Evolutionary conservation across 2,797 vertebrate species (phyloP), one percentile per base, ranked within the genome.

Genomic region (Rhinella marina): DNA sequence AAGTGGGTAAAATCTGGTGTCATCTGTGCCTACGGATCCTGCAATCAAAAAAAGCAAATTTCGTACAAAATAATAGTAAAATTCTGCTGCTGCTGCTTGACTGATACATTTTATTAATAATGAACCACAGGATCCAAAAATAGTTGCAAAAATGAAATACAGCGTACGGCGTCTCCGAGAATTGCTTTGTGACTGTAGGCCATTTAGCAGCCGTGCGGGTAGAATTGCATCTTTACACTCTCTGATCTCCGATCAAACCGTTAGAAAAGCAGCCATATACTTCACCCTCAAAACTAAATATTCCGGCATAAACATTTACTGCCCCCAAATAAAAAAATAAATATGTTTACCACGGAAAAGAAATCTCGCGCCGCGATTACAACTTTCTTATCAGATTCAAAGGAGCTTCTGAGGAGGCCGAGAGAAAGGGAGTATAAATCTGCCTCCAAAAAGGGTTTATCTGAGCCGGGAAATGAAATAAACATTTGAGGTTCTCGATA

Each of bases 291-390:
- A 86, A 85, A 82, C 85, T 86, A 89, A 89, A 86, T 89, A 89
- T 89, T 89, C 88, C 16, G 17, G 84, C 88, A 89, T 89, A 89
- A 89, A 89, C 88, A 86, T 89, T 89, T 89, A 89, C 88, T 86
- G 73, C 73, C 88, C 88, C 48, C 84, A 61, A 89, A 89, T 89
- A 89, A 89, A 85, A 88, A 89, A 89, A 88, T 88, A 89, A 89
- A 89, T 89, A 89, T 89, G 84, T 89, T 89, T 86, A 89, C 88
- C 84, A 62, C 52, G 85, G 84, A 83, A 82, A 41, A 70, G 72
- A 86, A 89, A 89, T 86, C 80, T 89, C 85, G 72, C 62, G n/a
- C 64, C 21, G 66, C 52, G 73, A 82, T 86, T 86, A 89, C 88
- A 89, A 89, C 88, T 89, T 89, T 86, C 84, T 89, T 86, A 89